phyloP scores from a whole-genome alignment of 37 sponge, comb jelly and placozoan genomes.

The Haliclona indistincta region DNA sequence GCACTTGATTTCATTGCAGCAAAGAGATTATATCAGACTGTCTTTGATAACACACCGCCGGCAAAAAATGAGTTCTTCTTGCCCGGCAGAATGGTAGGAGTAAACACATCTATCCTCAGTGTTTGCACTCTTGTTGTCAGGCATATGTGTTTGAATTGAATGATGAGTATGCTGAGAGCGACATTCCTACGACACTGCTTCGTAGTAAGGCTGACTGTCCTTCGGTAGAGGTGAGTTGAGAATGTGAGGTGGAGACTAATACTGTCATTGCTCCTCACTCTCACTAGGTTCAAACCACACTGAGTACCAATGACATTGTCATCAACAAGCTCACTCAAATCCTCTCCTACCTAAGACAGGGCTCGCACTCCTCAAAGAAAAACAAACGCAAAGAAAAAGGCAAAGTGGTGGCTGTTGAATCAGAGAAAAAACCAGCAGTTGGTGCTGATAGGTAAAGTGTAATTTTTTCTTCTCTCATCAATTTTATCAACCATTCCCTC shows the following conservation, averaged over 20 bases:
- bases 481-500: neutral
- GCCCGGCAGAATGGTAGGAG: slow-evolving; percentile 91
- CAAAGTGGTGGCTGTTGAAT: too few species aligned
- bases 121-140: slow-evolving; percentile 20
- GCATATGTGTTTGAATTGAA: slow-evolving; percentile 96
- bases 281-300: slow-evolving; percentile 57
- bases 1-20: slow-evolving; percentile 37
- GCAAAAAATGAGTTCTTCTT: slow-evolving; percentile 90
- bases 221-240: slow-evolving; percentile 54
- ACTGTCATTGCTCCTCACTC: neutral
- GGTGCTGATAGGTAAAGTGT: too few species aligned
- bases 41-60: slow-evolving; percentile 80
- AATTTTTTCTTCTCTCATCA: neutral
- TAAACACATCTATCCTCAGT: neutral
- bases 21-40: slow-evolving; percentile 72
- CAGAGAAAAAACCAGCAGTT: too few species aligned
- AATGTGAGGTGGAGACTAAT: neutral
- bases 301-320: slow-evolving; percentile 96
- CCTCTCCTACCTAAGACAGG: slow-evolving; percentile 92
- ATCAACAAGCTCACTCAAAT: slow-evolving; percentile 99
- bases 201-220: slow-evolving; percentile 97
- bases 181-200: slow-evolving; percentile 95
- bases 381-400: slow-evolving; percentile 89
- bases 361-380: slow-evolving; percentile 55
- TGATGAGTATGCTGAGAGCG: slow-evolving; percentile 94